Conservation (phyloP, 2,888 invertebrate species). For the Aspidiotus destructor region DNA sequence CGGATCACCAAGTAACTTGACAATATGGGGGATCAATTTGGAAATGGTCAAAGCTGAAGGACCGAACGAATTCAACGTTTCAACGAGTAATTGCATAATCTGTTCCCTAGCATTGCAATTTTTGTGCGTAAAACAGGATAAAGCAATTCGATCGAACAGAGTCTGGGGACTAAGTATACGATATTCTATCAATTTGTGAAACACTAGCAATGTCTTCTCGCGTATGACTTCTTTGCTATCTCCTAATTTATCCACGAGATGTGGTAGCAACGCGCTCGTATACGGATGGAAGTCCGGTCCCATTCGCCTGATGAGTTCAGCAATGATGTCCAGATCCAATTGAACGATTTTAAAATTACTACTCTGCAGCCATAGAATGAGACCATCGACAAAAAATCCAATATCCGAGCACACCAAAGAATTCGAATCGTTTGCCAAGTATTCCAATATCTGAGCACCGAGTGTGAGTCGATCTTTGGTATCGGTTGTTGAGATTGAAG, state of each 20-base stretch:
- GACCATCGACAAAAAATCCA: constrained; percentile 72
- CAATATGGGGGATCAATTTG: constrained; percentile 70
- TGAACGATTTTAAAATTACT: constrained; percentile 95
- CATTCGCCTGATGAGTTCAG: constrained; percentile 74
- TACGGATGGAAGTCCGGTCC: constrained; percentile 79
- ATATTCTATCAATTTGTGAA: constrained; percentile 63
- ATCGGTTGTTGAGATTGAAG: constrained; percentile 55
- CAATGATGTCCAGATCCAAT: constrained; percentile 79
- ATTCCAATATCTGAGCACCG: constrained; percentile 68
- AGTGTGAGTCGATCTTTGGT: constrained; percentile 73
- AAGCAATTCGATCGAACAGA: constrained; percentile 60
- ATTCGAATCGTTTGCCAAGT: constrained; percentile 64
- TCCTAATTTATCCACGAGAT: constrained; percentile 68
- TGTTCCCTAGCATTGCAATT: constrained; percentile 88
- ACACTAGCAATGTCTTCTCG: constrained; percentile 61
- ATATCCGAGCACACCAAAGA: constrained; percentile 66
- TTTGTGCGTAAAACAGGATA: constrained; percentile 68
- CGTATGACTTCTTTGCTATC: constrained; percentile 57
- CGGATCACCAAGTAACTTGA: constrained; percentile 76
- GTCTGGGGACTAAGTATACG: constrained; percentile 58
- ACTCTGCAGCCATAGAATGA: constrained; percentile 79
- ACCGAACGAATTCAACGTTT: constrained; percentile 75
- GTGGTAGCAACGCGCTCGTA: constrained; percentile 70
- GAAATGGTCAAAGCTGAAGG: constrained; percentile 71
- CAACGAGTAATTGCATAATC: constrained; percentile 68